Conservation (phyloP, 2,797 vertebrate genomes). For the Kryptolebias ocellatus region DNA sequence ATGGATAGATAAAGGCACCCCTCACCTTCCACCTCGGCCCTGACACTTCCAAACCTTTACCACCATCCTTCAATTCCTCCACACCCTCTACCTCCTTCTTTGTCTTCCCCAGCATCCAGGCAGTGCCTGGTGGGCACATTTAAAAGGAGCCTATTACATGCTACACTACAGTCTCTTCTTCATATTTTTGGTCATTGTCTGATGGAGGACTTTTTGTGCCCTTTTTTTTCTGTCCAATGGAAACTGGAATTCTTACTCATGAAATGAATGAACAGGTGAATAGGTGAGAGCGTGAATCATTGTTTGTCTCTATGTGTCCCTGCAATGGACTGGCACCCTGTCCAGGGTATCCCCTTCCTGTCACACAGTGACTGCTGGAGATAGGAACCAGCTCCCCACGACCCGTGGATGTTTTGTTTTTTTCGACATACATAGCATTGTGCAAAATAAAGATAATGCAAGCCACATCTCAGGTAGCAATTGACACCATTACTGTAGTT, state of each 20-base stretch:
- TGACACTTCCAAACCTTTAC: constrained; percentile 57
- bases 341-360: no score
- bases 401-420: no score
- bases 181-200: constrained; percentile 64
- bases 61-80: constrained; percentile 57
- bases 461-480: no score
- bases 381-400: no score
- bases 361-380: no score
- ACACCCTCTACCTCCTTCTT: constrained; percentile 46
- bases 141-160: constrained; percentile 66
- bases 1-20: constrained; percentile 94
- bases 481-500: no score
- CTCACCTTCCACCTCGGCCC: constrained; percentile 55
- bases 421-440: no score
- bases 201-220: constrained; percentile 51
- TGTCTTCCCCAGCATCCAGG: constrained; percentile 66
- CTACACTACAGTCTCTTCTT: constrained; percentile 42
- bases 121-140: constrained; percentile 89
- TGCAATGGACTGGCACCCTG: no score
- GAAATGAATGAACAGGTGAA: no score
- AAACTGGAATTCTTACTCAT: constrained; percentile 50
- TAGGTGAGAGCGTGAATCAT: no score
- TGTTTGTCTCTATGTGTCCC: no score
- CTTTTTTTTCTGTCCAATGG: constrained; percentile 49
- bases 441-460: no score